Conservation (phyloP, 1,140 invertebrate genomes). For the Drosophila bocki region DNA sequence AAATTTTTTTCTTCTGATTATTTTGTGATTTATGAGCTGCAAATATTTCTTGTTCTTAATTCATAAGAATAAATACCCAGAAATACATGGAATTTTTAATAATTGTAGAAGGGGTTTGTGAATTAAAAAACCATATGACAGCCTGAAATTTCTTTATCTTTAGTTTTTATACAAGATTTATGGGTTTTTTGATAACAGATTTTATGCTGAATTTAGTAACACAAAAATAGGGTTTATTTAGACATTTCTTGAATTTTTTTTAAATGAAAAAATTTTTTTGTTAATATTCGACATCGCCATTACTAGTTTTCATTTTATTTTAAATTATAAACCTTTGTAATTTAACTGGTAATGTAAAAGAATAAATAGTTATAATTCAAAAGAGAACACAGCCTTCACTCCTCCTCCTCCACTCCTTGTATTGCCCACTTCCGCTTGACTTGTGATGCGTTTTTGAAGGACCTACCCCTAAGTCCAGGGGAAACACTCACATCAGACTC, state of each 20-base stretch:
- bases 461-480: slow-evolving; percentile 27
- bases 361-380: neutral
- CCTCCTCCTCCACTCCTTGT: neutral
- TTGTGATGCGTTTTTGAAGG: slow-evolving; percentile 13
- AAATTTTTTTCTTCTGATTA: neutral
- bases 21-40: neutral
- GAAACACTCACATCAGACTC: slow-evolving; percentile 11
- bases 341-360: neutral
- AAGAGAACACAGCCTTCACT: neutral
- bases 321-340: neutral
- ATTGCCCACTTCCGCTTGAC: slow-evolving; percentile 22
- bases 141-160: neutral
- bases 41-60: neutral
- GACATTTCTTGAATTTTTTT: neutral
- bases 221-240: neutral
- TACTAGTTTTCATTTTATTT: neutral
- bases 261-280: neutral
- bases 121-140: neutral
- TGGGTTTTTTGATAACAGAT: neutral
- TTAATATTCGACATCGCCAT: neutral
- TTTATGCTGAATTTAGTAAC: neutral
- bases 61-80: neutral
- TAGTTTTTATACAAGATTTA: neutral
- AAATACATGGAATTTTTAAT: neutral
- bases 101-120: neutral